A percentile compares a stretch with the other conserved stretches of the same genome.
Conservation (phyloP, 2,113 vertebrate genomes). For the Centropus unirufus region DNA sequence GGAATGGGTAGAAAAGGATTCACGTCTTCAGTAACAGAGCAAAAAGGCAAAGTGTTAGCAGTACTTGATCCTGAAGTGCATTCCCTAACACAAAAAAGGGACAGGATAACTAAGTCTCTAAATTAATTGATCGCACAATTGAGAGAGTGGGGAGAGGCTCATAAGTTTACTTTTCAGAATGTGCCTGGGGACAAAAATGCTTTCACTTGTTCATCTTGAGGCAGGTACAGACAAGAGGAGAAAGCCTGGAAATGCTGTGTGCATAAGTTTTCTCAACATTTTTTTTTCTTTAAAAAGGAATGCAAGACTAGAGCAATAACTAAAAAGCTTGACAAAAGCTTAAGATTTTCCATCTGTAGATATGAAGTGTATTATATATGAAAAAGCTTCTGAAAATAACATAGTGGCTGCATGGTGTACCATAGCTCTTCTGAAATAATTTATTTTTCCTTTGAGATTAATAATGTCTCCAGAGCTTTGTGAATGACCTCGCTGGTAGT, state of each 20-base stretch:
- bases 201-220: background rate
- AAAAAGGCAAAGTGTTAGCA: background rate
- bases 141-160: rapidly evolving
- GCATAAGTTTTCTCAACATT: rapidly evolving
- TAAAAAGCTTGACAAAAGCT: background rate
- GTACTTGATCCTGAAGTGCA: background rate
- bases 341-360: background rate
- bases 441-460: background rate
- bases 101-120: background rate
- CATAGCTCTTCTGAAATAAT: background rate
- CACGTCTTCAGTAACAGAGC: background rate
- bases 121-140: background rate
- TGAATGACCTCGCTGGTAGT: background rate
- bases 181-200: background rate
- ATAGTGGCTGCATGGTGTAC: background rate
- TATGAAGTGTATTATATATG: background rate
- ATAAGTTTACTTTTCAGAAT: background rate
- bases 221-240: background rate
- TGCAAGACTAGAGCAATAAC: background rate
- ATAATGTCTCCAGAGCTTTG: background rate
- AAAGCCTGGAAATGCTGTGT: background rate
- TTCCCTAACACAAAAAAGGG: background rate
- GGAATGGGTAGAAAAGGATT: background rate
- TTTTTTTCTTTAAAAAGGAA: background rate
- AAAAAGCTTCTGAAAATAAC: background rate